Evolutionary conservation across 2,888 invertebrate genomes (phyloP).

Genomic region (Andricus quercusramuli): DNA sequence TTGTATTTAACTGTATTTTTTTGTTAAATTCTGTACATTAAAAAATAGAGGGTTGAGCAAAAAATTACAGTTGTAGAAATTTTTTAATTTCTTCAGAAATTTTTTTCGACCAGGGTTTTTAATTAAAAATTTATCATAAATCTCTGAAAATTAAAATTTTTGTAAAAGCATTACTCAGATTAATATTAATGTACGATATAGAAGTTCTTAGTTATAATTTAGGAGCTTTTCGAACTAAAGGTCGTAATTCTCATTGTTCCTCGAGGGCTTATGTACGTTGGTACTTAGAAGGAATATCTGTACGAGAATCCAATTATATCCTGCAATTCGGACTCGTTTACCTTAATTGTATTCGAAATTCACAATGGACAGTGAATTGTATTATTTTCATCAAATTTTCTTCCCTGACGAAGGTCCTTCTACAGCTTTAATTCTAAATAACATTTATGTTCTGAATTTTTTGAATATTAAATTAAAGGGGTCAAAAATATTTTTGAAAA

Average conservation of each 20-base stretch:
- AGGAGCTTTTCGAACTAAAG: not conserved
- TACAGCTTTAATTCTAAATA: not conserved
- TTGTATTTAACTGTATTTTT: no score
- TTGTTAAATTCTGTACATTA: no score
- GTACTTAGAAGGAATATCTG: slow-evolving; percentile 26
- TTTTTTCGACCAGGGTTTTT: no score
- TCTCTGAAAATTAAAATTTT: no score
- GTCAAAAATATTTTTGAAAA: no score
- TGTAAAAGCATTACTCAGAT: not conserved
- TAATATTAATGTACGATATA: not conserved
- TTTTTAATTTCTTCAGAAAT: no score
- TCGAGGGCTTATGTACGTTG: not conserved
- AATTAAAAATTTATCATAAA: no score
- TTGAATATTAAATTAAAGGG: no score
- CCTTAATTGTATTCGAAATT: slow-evolving; percentile 16
- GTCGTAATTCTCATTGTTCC: slow-evolving; percentile 1
- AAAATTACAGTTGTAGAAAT: no score
- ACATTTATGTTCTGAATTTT: no score
- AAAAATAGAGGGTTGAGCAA: no score
- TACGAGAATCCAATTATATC: slow-evolving; percentile 28
- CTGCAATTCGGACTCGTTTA: slow-evolving; percentile 32
- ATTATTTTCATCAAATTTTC: slow-evolving; percentile 1
- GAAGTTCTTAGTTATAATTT: not conserved
- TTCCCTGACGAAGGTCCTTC: not conserved
- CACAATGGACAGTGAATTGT: slow-evolving; percentile 14